Evolutionary conservation across 1,140 invertebrate genomes (phyloP).

Genomic region (Pseudomyrmex sp.): DNA sequence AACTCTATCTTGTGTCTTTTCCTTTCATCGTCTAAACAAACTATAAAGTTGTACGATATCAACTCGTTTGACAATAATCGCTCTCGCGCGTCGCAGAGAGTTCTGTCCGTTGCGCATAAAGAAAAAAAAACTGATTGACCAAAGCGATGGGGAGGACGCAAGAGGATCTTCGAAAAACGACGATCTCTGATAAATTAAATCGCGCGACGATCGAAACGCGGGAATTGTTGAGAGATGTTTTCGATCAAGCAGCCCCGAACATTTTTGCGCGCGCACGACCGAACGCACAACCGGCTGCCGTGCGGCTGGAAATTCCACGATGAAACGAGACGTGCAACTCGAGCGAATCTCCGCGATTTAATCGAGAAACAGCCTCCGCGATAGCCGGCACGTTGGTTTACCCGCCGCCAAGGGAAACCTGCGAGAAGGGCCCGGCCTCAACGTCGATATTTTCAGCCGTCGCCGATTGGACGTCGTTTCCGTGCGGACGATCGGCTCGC

Average conservation of each 20-base stretch:
- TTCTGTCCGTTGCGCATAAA: not conserved
- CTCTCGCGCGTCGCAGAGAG: not conserved
- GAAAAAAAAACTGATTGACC: not conserved
- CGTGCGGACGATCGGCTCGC: constrained; percentile 60
- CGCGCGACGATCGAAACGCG: not conserved
- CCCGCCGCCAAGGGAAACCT: too few relatives aligned
- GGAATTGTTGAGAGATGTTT: not conserved
- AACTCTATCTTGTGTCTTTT: not conserved
- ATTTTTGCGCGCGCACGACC: too few relatives aligned
- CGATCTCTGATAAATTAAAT: not conserved
- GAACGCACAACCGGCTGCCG: not conserved
- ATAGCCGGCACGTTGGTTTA: constrained; percentile 19
- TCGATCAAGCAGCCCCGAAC: too few relatives aligned
- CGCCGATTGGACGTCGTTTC: constrained; percentile 59
- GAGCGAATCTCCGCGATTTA: constrained; percentile 53
- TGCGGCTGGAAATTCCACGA: constrained; percentile 18
- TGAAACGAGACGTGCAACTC: constrained; percentile 21
- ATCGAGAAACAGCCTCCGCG: not conserved
- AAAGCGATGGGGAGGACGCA: too few relatives aligned
- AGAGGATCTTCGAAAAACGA: not conserved
- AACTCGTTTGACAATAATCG: too few relatives aligned
- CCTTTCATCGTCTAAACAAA: not conserved
- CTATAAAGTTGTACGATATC: too few relatives aligned
- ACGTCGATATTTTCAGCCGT: constrained; percentile 50
- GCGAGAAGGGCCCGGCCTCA: constrained; percentile 35